Conservation (phyloP, 2,888 invertebrate species). For the Cosmorhoe ocellata region DNA sequence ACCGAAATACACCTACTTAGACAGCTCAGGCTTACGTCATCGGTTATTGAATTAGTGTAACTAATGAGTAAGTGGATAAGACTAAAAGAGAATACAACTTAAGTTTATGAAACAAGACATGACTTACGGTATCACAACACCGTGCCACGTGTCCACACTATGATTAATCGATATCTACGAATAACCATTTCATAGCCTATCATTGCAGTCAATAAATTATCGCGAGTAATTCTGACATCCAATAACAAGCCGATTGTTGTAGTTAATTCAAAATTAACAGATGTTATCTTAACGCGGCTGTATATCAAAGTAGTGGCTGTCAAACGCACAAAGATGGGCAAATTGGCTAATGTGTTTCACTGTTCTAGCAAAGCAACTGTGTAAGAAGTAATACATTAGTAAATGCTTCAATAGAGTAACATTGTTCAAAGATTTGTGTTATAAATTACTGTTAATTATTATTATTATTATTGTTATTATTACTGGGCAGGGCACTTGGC, state of each 20-base stretch:
- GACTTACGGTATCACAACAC: not conserved
- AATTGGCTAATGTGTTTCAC: conserved; percentile 20
- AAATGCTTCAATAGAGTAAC: no score
- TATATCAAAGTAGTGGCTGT: conserved; percentile 19
- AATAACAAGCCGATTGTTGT: conserved; percentile 35
- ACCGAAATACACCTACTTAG: no score
- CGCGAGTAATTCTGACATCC: conserved; percentile 36
- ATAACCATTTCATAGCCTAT: conserved; percentile 38
- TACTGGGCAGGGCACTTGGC: no score
- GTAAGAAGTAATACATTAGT: no score
- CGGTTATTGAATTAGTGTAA: no score
- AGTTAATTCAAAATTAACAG: conserved; percentile 27
- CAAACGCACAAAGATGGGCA: conserved; percentile 18
- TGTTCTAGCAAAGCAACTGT: not conserved
- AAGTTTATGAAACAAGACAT: no score
- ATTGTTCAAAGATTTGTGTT: not conserved
- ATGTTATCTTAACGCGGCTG: conserved; percentile 16
- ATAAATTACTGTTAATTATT: no score
- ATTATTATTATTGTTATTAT: no score
- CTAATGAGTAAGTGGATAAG: no score
- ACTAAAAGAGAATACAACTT: no score
- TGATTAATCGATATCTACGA: conserved; percentile 29
- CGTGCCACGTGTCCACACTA: conserved; percentile 1
- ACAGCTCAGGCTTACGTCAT: no score
- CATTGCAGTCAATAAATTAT: conserved; percentile 41